These are phyloP conservation scores for Acrobasis repandana DNA, from an alignment of 2,888 invertebrate species.

Conservation along the genomic window DNA sequence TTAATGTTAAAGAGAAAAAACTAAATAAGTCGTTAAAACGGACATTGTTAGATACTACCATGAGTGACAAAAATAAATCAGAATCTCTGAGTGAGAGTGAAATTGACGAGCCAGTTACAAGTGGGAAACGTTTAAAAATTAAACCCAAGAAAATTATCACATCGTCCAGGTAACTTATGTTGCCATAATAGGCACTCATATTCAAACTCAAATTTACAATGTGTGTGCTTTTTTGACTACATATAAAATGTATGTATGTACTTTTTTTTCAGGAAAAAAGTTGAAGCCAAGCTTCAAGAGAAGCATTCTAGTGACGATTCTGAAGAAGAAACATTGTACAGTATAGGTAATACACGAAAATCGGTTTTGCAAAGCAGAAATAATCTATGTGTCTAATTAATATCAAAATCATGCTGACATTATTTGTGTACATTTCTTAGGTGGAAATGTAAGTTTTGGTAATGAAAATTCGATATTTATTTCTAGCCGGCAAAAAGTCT, in stretches of 20 bases:
- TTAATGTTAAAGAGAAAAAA: constrained; percentile 50
- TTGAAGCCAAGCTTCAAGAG: constrained; percentile 80
- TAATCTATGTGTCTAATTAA: too few relatives aligned
- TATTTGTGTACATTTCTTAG: not conserved
- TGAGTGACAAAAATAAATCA: constrained; percentile 70
- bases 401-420: not conserved
- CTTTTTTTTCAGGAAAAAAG: constrained; percentile 69
- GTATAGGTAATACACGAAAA: constrained; percentile 56
- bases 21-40: constrained; percentile 65
- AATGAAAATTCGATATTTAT: not conserved
- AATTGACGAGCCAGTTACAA: constrained; percentile 63
- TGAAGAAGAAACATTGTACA: constrained; percentile 74
- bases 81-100: constrained; percentile 78
- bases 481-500: constrained; percentile 66
- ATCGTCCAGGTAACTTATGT: constrained; percentile 57
- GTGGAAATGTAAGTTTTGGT: not conserved
- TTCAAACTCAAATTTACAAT: too few relatives aligned
- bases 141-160: constrained; percentile 75
- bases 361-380: too few relatives aligned
- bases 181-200: too few relatives aligned
- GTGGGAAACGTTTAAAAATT: constrained; percentile 73
- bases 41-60: constrained; percentile 58
- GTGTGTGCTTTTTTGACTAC: not conserved
- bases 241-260: too few relatives aligned
- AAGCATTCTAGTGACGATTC: constrained; percentile 80